Evolutionary conservation across 2,888 invertebrate genomes (phyloP).

Genomic region (Hololepta plana): DNA sequence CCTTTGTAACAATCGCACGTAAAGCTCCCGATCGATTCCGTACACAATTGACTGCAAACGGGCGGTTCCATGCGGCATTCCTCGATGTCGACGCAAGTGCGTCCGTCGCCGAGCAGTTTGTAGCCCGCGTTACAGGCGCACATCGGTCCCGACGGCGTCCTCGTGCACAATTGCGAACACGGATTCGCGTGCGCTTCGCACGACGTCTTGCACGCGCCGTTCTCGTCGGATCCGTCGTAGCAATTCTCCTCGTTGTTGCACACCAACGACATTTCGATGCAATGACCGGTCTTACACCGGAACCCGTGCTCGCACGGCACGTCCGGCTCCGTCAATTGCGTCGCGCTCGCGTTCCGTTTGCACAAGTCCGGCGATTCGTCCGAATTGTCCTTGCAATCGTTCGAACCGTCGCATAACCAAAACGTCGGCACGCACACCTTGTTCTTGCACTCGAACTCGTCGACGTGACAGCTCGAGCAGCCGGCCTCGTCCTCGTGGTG

Average conservation of each 20-base stretch:
- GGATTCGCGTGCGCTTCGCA: conserved; percentile 25
- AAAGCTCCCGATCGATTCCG: conserved; percentile 35
- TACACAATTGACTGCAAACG: conserved; percentile 48
- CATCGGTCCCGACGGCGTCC: conserved; percentile 45
- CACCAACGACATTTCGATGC: conserved; percentile 40
- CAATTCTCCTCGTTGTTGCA: conserved; percentile 50
- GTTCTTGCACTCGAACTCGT: conserved; percentile 37
- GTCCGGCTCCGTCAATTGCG: conserved; percentile 1
- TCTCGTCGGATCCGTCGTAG: conserved; percentile 49
- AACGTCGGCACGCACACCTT: conserved; percentile 36
- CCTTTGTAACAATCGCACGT: conserved; percentile 40
- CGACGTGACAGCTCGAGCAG: conserved; percentile 27
- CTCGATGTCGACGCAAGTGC: conserved; percentile 45
- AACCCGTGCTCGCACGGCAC: conserved; percentile 29
- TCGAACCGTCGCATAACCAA: conserved; percentile 39
- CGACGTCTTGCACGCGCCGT: conserved; percentile 36
- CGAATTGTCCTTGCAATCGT: conserved; percentile 53
- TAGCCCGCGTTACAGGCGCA: conserved; percentile 49
- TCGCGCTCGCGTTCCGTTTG: conserved; percentile 6
- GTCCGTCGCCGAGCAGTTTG: conserved; percentile 30
- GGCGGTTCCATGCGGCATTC: conserved; percentile 41
- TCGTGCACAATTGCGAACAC: conserved; percentile 39
- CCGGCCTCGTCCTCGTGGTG: conserved; percentile 47
- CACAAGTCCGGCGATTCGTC: conserved; percentile 40
- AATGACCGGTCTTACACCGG: conserved; percentile 38